phyloP scores from a whole-genome alignment of 1,140 invertebrate genomes.

The Theocolax elegans region DNA sequence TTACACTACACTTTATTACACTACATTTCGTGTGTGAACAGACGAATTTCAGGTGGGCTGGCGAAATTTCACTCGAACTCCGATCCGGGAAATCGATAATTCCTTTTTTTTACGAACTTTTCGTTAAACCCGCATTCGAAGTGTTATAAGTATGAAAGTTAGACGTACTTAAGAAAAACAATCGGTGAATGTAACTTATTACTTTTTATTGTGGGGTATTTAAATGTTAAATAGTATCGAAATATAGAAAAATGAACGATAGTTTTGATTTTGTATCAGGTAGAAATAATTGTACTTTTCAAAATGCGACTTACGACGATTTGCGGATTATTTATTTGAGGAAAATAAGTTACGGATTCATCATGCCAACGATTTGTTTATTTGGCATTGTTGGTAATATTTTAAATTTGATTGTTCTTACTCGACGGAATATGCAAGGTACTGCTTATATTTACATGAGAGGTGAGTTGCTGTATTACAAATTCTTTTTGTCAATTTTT shows the following conservation, averaged over 20 bases:
- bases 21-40: no score
- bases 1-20: background rate
- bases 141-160: background rate
- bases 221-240: background rate
- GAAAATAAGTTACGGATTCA: slow-evolving; percentile 76
- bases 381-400: slow-evolving; percentile 80
- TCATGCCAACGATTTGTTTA: slow-evolving; percentile 76
- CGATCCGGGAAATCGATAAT: slow-evolving; percentile 14
- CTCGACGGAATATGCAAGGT: slow-evolving; percentile 79
- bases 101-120: background rate
- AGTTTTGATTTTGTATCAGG: background rate
- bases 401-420: slow-evolving; percentile 79
- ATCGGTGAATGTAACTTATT: no score
- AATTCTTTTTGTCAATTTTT: no score
- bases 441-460: slow-evolving; percentile 83
- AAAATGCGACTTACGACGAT: slow-evolving; percentile 65
- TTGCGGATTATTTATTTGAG: slow-evolving; percentile 72
- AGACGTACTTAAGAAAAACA: background rate
- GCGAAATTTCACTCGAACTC: background rate
- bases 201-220: no score
- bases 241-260: background rate
- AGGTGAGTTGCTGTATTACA: no score
- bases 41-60: no score
- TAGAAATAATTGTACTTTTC: slow-evolving; percentile 49
- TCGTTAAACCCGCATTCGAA: background rate